Percentiles rank a stretch among this genome's conserved stretches.
Evolutionary conservation across 1,140 invertebrate species (phyloP).

Genomic region (Lepidurus couesii): DNA sequence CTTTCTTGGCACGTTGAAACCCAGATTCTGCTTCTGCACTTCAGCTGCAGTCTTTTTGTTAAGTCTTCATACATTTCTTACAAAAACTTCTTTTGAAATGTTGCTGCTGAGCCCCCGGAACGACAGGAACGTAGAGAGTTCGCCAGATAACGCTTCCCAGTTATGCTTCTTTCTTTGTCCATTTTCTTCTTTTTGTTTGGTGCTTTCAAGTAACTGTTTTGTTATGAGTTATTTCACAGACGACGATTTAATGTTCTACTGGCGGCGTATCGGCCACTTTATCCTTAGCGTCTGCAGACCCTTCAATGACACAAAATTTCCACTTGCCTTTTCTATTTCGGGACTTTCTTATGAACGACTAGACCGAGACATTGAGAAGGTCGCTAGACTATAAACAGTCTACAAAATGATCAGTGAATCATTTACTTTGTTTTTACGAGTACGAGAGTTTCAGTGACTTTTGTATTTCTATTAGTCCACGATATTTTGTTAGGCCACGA

Average conservation of each 20-base stretch:
- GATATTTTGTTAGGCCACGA: too few relatives aligned
- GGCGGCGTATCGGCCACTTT: neutral
- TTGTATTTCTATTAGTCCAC: neutral
- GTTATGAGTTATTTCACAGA: neutral
- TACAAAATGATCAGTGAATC: neutral
- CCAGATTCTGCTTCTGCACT: too few relatives aligned
- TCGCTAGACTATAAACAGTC: conserved; percentile 3
- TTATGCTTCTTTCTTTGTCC: too few relatives aligned
- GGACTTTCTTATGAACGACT: neutral
- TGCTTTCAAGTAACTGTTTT: too few relatives aligned
- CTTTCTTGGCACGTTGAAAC: too few relatives aligned
- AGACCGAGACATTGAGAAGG: neutral
- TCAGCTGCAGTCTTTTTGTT: too few relatives aligned
- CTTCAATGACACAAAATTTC: conserved; percentile 15
- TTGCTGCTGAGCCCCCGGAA: too few relatives aligned
- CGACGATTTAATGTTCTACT: neutral
- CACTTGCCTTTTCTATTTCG: conserved; percentile 19
- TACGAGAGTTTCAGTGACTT: neutral
- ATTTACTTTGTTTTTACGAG: neutral
- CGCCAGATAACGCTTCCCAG: too few relatives aligned
- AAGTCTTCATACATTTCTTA: too few relatives aligned
- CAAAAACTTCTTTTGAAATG: too few relatives aligned
- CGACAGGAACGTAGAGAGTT: too few relatives aligned
- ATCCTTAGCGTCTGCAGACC: neutral
- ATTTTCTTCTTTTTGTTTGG: too few relatives aligned